Conservation (phyloP, 2,888 invertebrate genomes). For the Branchinecta sandiegonensis region DNA sequence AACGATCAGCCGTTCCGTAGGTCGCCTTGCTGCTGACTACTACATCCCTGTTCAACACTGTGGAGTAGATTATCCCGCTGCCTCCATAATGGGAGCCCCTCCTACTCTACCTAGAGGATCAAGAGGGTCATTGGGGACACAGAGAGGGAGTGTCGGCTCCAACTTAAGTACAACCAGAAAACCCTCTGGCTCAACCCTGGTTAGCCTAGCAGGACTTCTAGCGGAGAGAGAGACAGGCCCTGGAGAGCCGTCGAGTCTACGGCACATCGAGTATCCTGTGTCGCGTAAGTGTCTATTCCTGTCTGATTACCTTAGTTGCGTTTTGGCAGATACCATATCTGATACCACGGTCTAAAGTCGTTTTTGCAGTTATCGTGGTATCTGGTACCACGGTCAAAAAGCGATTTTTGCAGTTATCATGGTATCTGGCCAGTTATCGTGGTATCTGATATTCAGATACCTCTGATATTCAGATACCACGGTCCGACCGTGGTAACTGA, state of each 20-base stretch:
- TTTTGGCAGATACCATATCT: no score
- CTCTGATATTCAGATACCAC: no score
- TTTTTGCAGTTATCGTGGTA: no score
- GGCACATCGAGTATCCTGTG: no score
- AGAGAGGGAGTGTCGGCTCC: constrained; percentile 64
- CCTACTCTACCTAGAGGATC: constrained; percentile 19
- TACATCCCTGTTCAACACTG: not conserved
- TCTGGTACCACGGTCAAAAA: no score
- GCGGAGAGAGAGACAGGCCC: constrained; percentile 24
- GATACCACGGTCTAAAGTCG: no score
- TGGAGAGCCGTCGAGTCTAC: not conserved
- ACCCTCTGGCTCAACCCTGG: constrained; percentile 69
- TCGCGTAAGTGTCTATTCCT: no score
- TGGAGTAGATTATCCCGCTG: not conserved
- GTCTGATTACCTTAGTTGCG: no score
- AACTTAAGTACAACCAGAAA: constrained; percentile 48
- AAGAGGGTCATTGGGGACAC: constrained; percentile 46
- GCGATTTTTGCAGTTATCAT: no score
- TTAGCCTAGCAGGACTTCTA: constrained; percentile 65
- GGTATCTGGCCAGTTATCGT: no score
- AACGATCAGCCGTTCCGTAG: not conserved
- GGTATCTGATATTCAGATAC: no score
- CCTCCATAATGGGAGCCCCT: constrained; percentile 15
- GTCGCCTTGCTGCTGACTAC: not conserved
- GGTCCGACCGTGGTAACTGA: no score